phyloP scores from a whole-genome alignment of 2,797 vertebrate genomes.

The Pseudotriccus pelzelni region DNA sequence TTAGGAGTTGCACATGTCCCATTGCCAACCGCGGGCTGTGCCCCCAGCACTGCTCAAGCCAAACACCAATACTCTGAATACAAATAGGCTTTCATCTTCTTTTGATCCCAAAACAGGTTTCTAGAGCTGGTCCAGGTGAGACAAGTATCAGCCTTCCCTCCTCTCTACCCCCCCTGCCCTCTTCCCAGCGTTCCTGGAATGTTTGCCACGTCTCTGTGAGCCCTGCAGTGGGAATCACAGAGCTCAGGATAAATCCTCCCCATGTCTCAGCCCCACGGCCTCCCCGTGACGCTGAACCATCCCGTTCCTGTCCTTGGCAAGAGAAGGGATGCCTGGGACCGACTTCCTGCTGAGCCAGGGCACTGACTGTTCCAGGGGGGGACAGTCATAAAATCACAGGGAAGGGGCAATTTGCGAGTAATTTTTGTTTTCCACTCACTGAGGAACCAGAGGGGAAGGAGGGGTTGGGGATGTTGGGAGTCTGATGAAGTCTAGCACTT shows the following conservation, averaged over 20 bases:
- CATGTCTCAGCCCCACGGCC: rapidly evolving
- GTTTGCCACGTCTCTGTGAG: not conserved
- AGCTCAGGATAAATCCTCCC: rapidly evolving
- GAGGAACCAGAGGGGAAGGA: not conserved
- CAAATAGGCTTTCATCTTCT: rapidly evolving
- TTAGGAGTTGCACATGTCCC: rapidly evolving
- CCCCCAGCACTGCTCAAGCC: not conserved
- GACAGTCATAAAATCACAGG: not conserved
- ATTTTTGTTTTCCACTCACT: not conserved
- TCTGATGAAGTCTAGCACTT: not conserved
- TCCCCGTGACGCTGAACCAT: not conserved
- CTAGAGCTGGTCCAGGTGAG: not conserved
- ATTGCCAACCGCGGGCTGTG: not conserved
- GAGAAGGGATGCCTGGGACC: not conserved
- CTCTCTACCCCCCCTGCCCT: not conserved
- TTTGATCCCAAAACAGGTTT: not conserved
- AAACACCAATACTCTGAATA: not conserved
- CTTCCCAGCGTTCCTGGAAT: not conserved
- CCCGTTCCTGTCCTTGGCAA: not conserved
- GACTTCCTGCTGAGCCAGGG: not conserved
- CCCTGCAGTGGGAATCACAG: not conserved
- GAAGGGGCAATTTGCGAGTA: not conserved
- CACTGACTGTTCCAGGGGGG: not conserved
- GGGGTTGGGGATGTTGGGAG: not conserved
- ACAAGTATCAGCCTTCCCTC: not conserved